Base-by-base conservation (phyloP, 1,140 invertebrate species). In the Euwallacea fornicatus region DNA sequence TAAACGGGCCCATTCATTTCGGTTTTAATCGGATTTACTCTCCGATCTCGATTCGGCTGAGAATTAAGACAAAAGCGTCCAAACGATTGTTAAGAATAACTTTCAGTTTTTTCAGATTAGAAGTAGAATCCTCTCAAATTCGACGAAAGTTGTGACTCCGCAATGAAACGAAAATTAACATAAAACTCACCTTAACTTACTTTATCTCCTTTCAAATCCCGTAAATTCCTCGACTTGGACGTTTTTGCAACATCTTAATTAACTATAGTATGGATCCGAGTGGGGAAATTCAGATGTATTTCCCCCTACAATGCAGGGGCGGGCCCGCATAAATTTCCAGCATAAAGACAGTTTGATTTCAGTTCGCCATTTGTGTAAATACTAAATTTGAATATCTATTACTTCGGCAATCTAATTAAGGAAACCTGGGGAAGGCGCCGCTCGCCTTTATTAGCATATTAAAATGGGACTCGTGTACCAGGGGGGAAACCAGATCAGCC, bases 311-410 rank as follows among this genome's bases (percentile, higher is more conserved):
- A n/a, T 43, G 44, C 56, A 67, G 54, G 55, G 66, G 66, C 66
- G 66, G 66, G 55, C 8, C 42, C 56, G 59, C 66, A 67, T 67
- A 67, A 67, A 67, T 67, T 59, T 44, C 13, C 2, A 16, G 7
- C 43, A 33, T 59, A 43, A 61, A 61, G 59, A 65, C 69, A 65
- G 43, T 71, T 71, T 64, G 69, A 71, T 71, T 71, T 64, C 60
- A 21, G 33, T 64, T 33, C 58, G 62, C 62, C 60, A 65, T 71
- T 71, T 64, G 60, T 65, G 69, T 64, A 71, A 71, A 71, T 71
- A 71, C 69, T 64, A 71, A 64, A 71, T 71, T 71, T 71, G 69
- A 71, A 71, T 71, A 71, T 71, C 69, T 71, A 71, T 71, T 71
- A 71, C 53, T 71, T 64, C 41, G 43, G 53, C 50, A 71, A 65